Base-by-base conservation (phyloP, 2,888 invertebrate genomes). In the Eupithecia subfuscata region DNA sequence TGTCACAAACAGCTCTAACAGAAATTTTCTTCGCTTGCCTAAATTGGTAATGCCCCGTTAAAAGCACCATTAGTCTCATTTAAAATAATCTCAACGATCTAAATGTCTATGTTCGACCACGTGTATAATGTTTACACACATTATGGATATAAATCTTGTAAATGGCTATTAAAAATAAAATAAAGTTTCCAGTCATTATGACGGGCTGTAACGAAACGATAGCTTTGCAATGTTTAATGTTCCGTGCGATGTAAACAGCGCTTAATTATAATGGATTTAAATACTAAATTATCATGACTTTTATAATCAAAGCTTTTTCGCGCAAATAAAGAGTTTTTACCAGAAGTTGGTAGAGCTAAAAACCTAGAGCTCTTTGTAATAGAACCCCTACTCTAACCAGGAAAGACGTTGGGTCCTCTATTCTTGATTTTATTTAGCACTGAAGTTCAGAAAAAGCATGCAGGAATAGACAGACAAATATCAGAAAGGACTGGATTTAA, bases 241-340 rank as follows among this genome's bases (percentile, higher is more conserved):
- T 68, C 69, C 56, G 71, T 69, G 71, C 37, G 34, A 52, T 73
- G 65, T 76, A 78, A 77, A 78, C 78, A 78, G 48, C 71, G 14
- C 65, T 65, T 69, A 48, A 37, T 65, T 65, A 45, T 65, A 52
- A 70, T 25, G 43, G 25, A 40, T 43, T 40, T 74, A 48, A 69
- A 73, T 64, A 64, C 64, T 30, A 52, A 69, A 74, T 74, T 65
- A 70, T 65, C 43, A 65, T 70, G 64, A 70, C 64, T 43, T 74
- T 63, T 65, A 22, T 65, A 65, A 74, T 72, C 68, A 72, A 67
- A 68, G 71, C 71, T 68, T 68, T 43, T 68, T 14, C 25, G 22
- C 67, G 37, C n/a, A 37, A 40, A 4, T 65, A n/a, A 34, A 16
- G 9, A 56, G 52, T n/a, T 5, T n/a, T n/a, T 52, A n/a, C 3